These are phyloP conservation scores for Chondrilla cf. caribensis DNA, from an alignment of 37 sponge, comb jelly and placozoan species.

Conservation along the genomic window DNA sequence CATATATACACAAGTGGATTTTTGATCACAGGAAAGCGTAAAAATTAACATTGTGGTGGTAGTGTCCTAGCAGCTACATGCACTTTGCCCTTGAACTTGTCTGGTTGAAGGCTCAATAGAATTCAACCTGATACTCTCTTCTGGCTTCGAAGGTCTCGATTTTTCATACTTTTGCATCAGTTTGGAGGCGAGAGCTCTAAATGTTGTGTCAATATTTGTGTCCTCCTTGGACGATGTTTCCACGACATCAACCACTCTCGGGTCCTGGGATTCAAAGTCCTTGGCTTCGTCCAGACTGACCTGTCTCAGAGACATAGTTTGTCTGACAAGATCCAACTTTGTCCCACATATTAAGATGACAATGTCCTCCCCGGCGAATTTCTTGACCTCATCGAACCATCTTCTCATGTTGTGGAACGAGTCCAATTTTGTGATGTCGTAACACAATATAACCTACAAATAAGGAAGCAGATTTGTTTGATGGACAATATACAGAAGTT, in stretches of 20 bases:
- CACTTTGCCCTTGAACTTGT: no score
- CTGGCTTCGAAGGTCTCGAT: not conserved
- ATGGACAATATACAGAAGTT: no score
- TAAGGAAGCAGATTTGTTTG: not conserved
- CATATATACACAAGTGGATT: no score
- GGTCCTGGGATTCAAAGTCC: constrained; percentile 10
- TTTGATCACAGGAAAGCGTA: no score
- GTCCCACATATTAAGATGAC: constrained; percentile 48
- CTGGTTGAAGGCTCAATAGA: not conserved
- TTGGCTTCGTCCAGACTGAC: constrained; percentile 31
- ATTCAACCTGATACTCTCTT: not conserved
- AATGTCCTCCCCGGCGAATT: constrained; percentile 49
- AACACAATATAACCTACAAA: constrained; percentile 43
- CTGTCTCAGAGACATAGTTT: constrained; percentile 15
- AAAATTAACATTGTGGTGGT: no score
- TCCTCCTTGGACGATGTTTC: constrained; percentile 70
- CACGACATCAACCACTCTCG: constrained; percentile 34
- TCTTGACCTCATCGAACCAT: constrained; percentile 90
- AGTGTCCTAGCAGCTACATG: no score
- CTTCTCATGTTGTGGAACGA: constrained; percentile 59
- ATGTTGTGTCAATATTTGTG: constrained; percentile 54
- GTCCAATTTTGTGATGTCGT: constrained; percentile 80
- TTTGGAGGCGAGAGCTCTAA: constrained; percentile 27
- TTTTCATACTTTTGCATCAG: constrained; percentile 16
- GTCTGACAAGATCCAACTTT: constrained; percentile 41